phyloP scores from a whole-genome alignment of 2,888 invertebrate genomes.

The Gymnoscelis rufifasciata region DNA sequence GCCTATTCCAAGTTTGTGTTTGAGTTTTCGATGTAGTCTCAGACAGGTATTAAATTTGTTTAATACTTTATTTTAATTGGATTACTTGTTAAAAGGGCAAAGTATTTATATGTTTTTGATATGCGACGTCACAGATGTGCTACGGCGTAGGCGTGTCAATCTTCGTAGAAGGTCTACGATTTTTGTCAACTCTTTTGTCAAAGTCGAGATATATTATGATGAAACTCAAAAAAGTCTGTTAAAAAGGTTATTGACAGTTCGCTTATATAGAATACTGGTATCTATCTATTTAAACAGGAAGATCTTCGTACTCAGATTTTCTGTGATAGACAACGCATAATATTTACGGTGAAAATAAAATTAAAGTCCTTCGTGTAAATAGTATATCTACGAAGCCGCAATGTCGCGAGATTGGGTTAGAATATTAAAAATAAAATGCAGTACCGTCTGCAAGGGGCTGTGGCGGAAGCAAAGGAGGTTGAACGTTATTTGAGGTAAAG shows the following conservation, averaged over 20 bases:
- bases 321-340: not conserved
- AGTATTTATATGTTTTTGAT: not conserved
- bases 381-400: not conserved
- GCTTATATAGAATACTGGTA: too few species aligned
- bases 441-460: constrained; percentile 8
- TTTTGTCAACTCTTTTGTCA: too few species aligned
- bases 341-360: not conserved
- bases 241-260: too few species aligned
- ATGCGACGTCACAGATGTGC: not conserved
- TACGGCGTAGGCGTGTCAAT: constrained; percentile 11
- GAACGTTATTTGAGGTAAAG: not conserved
- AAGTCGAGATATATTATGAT: too few species aligned
- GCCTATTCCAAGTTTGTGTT: constrained; percentile 7
- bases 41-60: constrained; percentile 18
- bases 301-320: not conserved
- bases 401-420: constrained; percentile 10
- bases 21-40: constrained; percentile 7
- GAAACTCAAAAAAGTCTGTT: too few species aligned
- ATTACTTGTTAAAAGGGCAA: not conserved
- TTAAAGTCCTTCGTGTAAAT: not conserved
- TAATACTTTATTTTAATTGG: constrained; percentile 4
- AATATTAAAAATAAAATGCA: constrained; percentile 19
- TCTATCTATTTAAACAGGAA: too few species aligned
- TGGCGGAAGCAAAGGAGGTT: constrained; percentile 5
- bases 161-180: not conserved